phyloP scores from a whole-genome alignment of 2,113 vertebrate species.

The Sclerurus mexicanus region DNA sequence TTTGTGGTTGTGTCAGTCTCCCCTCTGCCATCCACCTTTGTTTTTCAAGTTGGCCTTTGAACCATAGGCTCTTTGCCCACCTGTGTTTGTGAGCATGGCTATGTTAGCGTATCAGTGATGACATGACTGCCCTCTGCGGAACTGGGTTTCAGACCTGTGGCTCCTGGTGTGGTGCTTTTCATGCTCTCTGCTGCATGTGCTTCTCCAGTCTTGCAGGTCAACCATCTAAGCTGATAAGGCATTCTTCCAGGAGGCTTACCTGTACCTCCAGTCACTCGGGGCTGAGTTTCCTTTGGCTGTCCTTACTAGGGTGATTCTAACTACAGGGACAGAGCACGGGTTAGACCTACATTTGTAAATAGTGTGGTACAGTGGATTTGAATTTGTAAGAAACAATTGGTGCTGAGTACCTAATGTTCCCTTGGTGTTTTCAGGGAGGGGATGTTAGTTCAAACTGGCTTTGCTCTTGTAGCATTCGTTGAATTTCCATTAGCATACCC shows the following conservation, averaged over 20 bases:
- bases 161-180: neutral
- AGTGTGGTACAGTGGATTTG: fast-evolving
- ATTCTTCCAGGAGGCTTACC: neutral
- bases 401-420: neutral
- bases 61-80: neutral
- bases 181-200: neutral
- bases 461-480: neutral
- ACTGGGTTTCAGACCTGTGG: neutral
- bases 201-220: neutral
- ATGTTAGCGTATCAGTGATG: neutral
- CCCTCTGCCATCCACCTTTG: no score
- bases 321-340: neutral
- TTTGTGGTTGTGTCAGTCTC: neutral
- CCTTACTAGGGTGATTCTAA: neutral
- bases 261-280: neutral
- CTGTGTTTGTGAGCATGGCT: neutral
- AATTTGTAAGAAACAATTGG: neutral
- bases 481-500: neutral
- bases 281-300: neutral
- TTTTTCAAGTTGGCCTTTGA: neutral
- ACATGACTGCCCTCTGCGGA: no score
- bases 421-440: neutral
- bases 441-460: neutral
- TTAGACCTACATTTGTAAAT: neutral
- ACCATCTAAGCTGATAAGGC: neutral